Evolutionary conservation across 2,113 vertebrate genomes (phyloP).

Genomic region (Sylvietta virens): DNA sequence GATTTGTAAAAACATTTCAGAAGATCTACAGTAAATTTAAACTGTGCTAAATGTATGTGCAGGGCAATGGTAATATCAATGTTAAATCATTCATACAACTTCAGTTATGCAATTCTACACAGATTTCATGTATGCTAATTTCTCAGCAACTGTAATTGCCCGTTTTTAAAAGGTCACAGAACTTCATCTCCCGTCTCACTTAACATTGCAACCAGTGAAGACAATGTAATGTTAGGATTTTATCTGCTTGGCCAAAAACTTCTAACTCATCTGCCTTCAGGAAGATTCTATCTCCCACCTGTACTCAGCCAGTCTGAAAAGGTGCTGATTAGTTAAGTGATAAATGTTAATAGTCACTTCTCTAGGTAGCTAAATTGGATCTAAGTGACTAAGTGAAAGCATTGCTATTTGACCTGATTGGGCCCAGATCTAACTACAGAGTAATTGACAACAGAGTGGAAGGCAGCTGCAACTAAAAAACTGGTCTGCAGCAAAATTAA

Average conservation of each 20-base stretch:
- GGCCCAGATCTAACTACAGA: neutral
- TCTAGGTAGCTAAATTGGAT: neutral
- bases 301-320: neutral
- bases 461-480: neutral
- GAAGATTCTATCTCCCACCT: neutral
- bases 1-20: neutral
- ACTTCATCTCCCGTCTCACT: neutral
- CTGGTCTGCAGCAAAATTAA: neutral
- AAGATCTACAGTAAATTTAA: neutral
- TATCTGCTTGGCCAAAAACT: neutral
- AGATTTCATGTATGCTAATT: neutral
- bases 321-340: neutral
- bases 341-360: neutral
- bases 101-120: neutral
- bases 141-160: neutral
- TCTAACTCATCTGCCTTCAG: neutral
- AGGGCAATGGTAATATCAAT: neutral
- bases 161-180: neutral
- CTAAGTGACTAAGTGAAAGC: neutral
- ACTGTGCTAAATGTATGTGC: neutral
- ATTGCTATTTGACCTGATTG: neutral
- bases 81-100: neutral
- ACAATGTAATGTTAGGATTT: neutral
- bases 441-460: neutral
- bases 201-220: neutral